Evolutionary conservation across 2,797 vertebrate genomes (phyloP).

Genomic region (Gadopsis bispinosus): DNA sequence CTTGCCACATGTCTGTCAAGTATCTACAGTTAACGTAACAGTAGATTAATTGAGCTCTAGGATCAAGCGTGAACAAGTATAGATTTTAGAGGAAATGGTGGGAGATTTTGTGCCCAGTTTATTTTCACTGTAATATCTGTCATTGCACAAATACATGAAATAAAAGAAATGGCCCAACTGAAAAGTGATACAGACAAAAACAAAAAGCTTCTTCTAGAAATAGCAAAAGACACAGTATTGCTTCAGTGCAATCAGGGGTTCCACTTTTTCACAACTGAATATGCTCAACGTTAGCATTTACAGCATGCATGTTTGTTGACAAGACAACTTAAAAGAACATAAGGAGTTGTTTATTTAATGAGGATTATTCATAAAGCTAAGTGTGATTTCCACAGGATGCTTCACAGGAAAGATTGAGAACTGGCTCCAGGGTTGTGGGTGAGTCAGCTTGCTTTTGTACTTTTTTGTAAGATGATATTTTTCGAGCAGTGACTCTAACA

Average conservation of each 20-base stretch:
- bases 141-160: neutral
- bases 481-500: slow-evolving; percentile 11
- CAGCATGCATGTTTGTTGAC: neutral
- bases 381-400: slow-evolving; percentile 86
- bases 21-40: neutral
- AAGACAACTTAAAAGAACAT: neutral
- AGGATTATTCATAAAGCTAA: slow-evolving; percentile 31
- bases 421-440: slow-evolving; percentile 92
- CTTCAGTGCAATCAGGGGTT: neutral
- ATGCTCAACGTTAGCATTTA: neutral
- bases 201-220: neutral
- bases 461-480: slow-evolving; percentile 26
- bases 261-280: neutral
- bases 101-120: neutral
- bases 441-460: slow-evolving; percentile 69
- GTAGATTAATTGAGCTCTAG: neutral
- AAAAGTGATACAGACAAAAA: neutral
- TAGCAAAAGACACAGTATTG: neutral
- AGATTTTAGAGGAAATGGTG: neutral
- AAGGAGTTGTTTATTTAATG: neutral
- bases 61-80: neutral
- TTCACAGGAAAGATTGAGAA: slow-evolving; percentile 87
- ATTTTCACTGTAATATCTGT: too few relatives aligned
- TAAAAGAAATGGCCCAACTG: neutral
- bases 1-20: neutral